These are phyloP conservation scores for Polyergus mexicanus DNA, from an alignment of 1,140 invertebrate species.

Conservation along the genomic window DNA sequence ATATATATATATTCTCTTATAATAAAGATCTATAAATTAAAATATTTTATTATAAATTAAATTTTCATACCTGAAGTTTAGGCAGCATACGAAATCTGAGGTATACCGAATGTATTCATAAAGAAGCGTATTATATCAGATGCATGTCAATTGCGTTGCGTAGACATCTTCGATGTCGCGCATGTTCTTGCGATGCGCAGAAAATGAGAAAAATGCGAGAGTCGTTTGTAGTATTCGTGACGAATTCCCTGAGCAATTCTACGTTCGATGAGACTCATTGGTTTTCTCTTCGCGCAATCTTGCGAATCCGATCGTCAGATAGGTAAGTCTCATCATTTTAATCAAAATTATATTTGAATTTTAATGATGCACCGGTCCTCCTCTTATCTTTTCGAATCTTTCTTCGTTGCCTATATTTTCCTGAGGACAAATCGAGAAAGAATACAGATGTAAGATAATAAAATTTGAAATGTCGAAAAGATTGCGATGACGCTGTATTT, in stretches of 20 bases:
- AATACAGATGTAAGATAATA: not conserved
- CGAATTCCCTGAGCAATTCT: slow-evolving; percentile 36
- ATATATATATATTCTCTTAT: too few species aligned
- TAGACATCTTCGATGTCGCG: not conserved
- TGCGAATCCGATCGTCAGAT: not conserved
- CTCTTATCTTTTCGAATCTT: slow-evolving; percentile 29
- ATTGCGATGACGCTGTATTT: slow-evolving; percentile 80
- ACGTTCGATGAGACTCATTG: not conserved
- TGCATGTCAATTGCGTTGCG: not conserved
- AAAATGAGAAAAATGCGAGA: slow-evolving; percentile 33
- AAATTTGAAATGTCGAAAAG: slow-evolving; percentile 1
- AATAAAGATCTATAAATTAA: not conserved
- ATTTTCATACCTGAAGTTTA: slow-evolving; percentile 25
- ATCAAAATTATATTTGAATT: slow-evolving; percentile 81
- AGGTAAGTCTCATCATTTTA: slow-evolving; percentile 69
- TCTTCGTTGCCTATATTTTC: not conserved
- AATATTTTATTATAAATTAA: not conserved
- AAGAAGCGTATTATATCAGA: not conserved
- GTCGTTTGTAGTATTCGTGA: not conserved
- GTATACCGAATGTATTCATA: not conserved
- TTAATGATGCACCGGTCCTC: slow-evolving; percentile 72
- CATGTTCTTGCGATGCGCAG: not conserved
- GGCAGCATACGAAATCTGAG: too few species aligned
- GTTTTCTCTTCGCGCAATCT: slow-evolving; percentile 19
- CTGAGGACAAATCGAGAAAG: not conserved